Evolutionary conservation across 2,888 invertebrate genomes (phyloP).

Genomic region (Hydrotaea cyrtoneurina): DNA sequence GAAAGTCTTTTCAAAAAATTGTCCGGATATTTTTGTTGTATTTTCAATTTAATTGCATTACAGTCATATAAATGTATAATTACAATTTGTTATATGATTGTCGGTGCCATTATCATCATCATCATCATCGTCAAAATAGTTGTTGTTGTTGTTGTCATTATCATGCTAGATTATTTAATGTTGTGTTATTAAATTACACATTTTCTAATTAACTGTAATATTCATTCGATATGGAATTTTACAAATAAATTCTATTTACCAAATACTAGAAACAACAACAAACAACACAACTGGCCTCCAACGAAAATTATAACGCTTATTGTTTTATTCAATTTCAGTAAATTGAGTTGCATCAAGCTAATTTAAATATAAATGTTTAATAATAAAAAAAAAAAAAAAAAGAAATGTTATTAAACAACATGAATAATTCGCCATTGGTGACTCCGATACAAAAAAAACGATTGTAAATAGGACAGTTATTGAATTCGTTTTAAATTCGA

Average conservation of each 20-base stretch:
- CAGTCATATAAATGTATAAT: neutral
- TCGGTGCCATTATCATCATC: neutral
- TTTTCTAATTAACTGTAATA: constrained; percentile 22
- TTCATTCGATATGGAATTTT: constrained; percentile 5
- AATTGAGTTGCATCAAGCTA: too few species aligned
- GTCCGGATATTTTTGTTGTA: constrained; percentile 12
- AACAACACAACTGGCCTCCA: too few species aligned
- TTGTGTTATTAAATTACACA: constrained; percentile 28
- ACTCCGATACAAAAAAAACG: too few species aligned
- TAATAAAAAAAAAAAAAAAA: too few species aligned
- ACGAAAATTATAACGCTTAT: neutral
- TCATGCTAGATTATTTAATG: neutral
- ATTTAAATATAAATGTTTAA: too few species aligned
- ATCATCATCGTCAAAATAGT: neutral
- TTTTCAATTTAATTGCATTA: constrained; percentile 26
- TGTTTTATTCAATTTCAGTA: neutral
- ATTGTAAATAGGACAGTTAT: too few species aligned
- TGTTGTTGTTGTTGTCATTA: neutral
- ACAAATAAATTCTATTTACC: constrained; percentile 4
- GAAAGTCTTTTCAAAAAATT: neutral
- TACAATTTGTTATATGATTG: neutral
- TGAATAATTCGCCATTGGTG: too few species aligned
- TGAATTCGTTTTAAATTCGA: too few species aligned
- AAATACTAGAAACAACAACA: neutral
- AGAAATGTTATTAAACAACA: too few species aligned